Conservation (phyloP, 1,140 invertebrate genomes). For the Ectropis grisescens region DNA sequence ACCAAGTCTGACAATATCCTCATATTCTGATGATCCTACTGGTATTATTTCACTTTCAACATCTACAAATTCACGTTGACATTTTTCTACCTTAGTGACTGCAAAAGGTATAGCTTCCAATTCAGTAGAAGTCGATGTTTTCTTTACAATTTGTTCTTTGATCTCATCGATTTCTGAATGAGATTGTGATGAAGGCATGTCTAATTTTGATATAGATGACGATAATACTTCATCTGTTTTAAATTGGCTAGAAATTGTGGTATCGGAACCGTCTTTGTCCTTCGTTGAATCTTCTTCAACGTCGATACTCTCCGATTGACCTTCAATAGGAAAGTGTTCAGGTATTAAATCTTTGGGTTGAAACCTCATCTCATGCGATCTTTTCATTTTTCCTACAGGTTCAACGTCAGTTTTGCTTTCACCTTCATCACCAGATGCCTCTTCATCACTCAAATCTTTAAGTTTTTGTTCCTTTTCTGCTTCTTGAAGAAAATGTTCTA, state of each 20-base stretch:
- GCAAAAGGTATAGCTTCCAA: constrained; percentile 44
- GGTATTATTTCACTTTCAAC: constrained; percentile 65
- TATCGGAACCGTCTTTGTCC: constrained; percentile 52
- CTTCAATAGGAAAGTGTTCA: constrained; percentile 56
- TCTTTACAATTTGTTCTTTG: constrained; percentile 30
- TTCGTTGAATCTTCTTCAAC: constrained; percentile 52
- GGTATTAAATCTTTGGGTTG: constrained; percentile 75
- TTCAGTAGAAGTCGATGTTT: constrained; percentile 12
- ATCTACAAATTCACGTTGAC: constrained; percentile 54
- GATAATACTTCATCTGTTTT: constrained; percentile 56
- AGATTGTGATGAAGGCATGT: constrained; percentile 44
- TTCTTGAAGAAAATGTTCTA: constrained; percentile 63
- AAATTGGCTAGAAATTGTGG: constrained; percentile 54
- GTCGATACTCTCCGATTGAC: constrained; percentile 50
- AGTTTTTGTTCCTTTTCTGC: constrained; percentile 44
- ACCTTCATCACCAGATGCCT: constrained; percentile 69
- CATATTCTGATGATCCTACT: constrained; percentile 53
- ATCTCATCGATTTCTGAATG: constrained; percentile 38
- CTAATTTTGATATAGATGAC: constrained; percentile 57
- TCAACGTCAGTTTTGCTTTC: constrained; percentile 52
- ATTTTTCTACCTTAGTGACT: constrained; percentile 47
- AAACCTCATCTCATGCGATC: constrained; percentile 92
- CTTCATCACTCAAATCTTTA: constrained; percentile 55
- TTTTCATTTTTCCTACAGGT: constrained; percentile 81
- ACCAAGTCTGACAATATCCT: constrained; percentile 50